phyloP scores from a whole-genome alignment of 2,888 invertebrate genomes.

The Caenorhabditis panamensis region DNA sequence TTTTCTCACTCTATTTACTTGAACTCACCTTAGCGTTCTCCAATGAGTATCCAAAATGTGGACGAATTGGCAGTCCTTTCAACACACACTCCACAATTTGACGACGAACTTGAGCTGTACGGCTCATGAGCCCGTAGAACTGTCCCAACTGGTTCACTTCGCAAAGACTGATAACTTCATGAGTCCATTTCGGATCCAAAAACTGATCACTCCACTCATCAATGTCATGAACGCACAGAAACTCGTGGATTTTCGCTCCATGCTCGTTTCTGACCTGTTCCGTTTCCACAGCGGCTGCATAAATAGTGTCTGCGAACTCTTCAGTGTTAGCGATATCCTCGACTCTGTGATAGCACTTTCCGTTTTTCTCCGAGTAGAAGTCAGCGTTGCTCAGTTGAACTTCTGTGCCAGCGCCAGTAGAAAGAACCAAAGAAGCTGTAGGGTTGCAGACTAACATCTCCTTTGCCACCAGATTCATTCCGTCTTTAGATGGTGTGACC shows the following conservation, averaged over 20 bases:
- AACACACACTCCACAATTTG: conserved; percentile 76
- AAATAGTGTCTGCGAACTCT: conserved; percentile 72
- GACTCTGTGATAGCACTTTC: conserved; percentile 74
- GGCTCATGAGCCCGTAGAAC: conserved; percentile 75
- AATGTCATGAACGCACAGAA: conserved; percentile 76
- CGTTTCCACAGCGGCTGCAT: conserved; percentile 69
- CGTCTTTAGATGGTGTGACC: conserved; percentile 77
- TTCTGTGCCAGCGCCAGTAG: conserved; percentile 75
- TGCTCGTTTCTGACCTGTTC: conserved; percentile 48
- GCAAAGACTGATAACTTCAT: conserved; percentile 74
- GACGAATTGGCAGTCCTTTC: conserved; percentile 74
- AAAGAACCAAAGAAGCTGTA: conserved; percentile 71
- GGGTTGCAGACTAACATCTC: conserved; percentile 78
- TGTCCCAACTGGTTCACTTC: conserved; percentile 72
- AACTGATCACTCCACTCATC: conserved; percentile 78
- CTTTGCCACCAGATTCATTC: conserved; percentile 78
- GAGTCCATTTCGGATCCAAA: conserved; percentile 78
- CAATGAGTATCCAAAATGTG: conserved; percentile 71
- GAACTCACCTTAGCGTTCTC: conserved; percentile 74
- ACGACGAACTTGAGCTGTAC: conserved; percentile 74
- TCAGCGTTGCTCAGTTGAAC: conserved; percentile 75
- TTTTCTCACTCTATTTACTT: not conserved
- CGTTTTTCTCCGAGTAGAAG: conserved; percentile 69
- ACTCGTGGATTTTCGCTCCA: conserved; percentile 69
- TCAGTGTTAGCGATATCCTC: conserved; percentile 71